Evolutionary conservation across 1,140 invertebrate genomes (phyloP), one percentile per base, ranked within the genome.

Genomic region (Drosophila ficusphila): DNA sequence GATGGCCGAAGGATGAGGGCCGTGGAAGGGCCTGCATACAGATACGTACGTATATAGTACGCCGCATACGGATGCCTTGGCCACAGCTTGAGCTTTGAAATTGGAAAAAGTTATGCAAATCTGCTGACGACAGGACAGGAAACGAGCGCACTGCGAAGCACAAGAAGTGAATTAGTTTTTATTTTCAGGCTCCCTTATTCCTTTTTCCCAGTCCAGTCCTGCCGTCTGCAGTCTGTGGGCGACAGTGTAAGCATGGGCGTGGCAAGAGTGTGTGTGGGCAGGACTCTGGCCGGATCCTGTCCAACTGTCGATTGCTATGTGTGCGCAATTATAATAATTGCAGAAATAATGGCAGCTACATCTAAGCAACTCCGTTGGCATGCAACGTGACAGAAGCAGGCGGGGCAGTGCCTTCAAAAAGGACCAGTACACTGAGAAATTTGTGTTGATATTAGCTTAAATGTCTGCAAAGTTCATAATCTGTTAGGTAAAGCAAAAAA

Each of bases 71-170:
- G 67, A 81, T 86, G 81, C 72, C 72, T 54, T 60, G 76, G 75
- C 64, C 76, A 86, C 81, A 86, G 81, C 82, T 86, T 86, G 81
- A 88, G 81, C 73, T 77, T 76, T 81, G 58, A 86, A 86, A 86
- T 86, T 86, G 81, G 81, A 86, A 86, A 86, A 86, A 86, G 82
- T 86, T 86, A 86, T 86, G 81, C 81, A 86, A 86, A 86, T 86
- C 76, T 65, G 76, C 38, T 73, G 78, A 73, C 69, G 57, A 82
- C 60, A 76, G 78, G 73, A 83, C 79, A 72, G 79, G 79, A 83
- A 83, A 64, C 71, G 65, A 76, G 76, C 62, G 72, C 78, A 77
- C 39, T 67, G 44, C 12, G 60, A 67, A 67, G 62, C 62, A 65
- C 68, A 67, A 81, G 76, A 86, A 88, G 72, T 81, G 76, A 86